phyloP scores from a whole-genome alignment of 2,888 invertebrate genomes.

The Camponotus fellah region DNA sequence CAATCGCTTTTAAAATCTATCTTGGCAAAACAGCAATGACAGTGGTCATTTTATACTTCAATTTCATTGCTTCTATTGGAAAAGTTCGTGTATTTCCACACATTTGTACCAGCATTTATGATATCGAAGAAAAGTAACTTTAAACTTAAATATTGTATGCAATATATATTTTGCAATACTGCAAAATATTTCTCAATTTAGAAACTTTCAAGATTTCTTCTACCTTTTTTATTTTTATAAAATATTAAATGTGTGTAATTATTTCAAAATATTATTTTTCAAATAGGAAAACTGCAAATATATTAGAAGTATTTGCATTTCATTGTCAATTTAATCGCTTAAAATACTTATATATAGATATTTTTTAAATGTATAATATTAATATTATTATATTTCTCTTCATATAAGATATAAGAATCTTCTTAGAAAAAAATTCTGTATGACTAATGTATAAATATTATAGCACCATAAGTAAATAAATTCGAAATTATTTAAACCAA shows the following conservation, averaged over 20 bases:
- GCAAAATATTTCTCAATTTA: background rate
- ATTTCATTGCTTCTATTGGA: conserved; percentile 33
- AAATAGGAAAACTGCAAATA: background rate
- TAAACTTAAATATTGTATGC: background rate
- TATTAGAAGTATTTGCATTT: no score
- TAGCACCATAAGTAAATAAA: background rate
- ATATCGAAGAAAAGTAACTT: background rate
- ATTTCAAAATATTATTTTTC: background rate
- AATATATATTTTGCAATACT: background rate
- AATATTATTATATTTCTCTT: no score
- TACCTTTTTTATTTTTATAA: background rate
- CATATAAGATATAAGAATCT: background rate
- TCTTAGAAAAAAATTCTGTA: background rate
- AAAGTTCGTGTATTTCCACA: conserved; percentile 14
- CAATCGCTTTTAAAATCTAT: conserved; percentile 38
- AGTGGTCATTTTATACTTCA: conserved; percentile 36
- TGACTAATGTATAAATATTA: background rate
- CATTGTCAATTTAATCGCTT: no score
- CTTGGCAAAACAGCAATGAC: conserved; percentile 25
- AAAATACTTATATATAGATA: no score
- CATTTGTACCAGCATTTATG: background rate
- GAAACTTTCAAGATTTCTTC: background rate
- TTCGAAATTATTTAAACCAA: conserved; percentile 17
- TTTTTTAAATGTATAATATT: no score
- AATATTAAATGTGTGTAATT: background rate